Percentiles rank a stretch among this genome's conserved stretches.
phyloP scores from a whole-genome alignment of 2,888 invertebrate genomes.

The Elegia similella region DNA sequence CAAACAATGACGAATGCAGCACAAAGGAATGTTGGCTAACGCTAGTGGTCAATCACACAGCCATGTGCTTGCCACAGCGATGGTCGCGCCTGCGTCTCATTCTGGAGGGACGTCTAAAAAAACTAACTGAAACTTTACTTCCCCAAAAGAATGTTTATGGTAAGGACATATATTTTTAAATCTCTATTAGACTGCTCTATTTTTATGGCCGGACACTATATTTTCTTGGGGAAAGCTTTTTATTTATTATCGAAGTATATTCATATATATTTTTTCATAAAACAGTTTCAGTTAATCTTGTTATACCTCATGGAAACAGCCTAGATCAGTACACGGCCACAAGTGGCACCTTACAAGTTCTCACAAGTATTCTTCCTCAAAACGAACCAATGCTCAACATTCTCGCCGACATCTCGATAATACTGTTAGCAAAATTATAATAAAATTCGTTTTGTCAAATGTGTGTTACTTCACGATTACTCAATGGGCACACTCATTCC shows the following conservation, averaged over 20 bases:
- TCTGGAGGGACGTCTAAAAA: not conserved
- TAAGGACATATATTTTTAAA: too few species aligned
- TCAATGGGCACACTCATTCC: constrained; percentile 29
- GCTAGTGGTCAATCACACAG: constrained; percentile 44
- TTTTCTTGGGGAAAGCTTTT: too few species aligned
- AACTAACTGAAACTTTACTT: not conserved
- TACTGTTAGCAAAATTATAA: constrained; percentile 59
- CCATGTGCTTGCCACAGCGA: constrained; percentile 28
- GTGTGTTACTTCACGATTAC: constrained; percentile 28
- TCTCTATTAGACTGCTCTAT: too few species aligned
- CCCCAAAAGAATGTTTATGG: too few species aligned
- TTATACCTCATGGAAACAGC: not conserved
- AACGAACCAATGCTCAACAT: constrained; percentile 22
- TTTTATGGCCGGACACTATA: too few species aligned
- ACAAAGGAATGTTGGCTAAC: constrained; percentile 79
- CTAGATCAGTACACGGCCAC: not conserved
- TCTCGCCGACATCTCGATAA: constrained; percentile 52
- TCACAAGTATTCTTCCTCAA: constrained; percentile 22
- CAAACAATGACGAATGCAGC: constrained; percentile 73
- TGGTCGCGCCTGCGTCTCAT: not conserved
- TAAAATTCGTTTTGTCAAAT: constrained; percentile 43
- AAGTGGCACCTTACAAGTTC: constrained; percentile 7
- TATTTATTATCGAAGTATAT: too few species aligned
- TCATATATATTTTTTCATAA: not conserved
- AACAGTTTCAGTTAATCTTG: not conserved